Evolutionary conservation across 2,888 invertebrate genomes (phyloP).

Genomic region (Melanchra persicariae): DNA sequence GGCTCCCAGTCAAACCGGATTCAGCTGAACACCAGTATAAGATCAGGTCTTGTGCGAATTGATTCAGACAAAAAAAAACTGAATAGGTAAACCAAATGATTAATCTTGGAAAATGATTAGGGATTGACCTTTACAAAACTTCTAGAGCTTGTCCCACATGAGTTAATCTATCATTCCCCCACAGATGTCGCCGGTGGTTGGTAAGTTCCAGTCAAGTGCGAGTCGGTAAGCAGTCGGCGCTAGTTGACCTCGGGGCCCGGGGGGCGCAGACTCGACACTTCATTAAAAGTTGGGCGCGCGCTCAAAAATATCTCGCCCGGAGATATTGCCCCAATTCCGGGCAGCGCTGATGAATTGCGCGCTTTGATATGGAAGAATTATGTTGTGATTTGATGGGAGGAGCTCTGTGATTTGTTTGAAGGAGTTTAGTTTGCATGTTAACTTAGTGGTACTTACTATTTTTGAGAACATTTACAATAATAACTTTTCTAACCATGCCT

Average conservation of each 20-base stretch:
- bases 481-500: not conserved
- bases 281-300: slow-evolving; percentile 67
- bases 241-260: slow-evolving; percentile 50
- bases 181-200: slow-evolving; percentile 37
- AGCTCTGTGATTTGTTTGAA: slow-evolving; percentile 17
- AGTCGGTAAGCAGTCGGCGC: slow-evolving; percentile 43
- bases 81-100: too few species aligned
- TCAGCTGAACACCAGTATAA: too few species aligned
- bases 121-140: slow-evolving; percentile 6
- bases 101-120: not conserved
- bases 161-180: slow-evolving; percentile 15
- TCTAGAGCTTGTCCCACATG: slow-evolving; percentile 13
- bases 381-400: slow-evolving; percentile 36
- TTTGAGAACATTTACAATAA: not conserved
- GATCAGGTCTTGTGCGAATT: too few species aligned
- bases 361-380: slow-evolving; percentile 38
- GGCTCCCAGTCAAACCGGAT: too few species aligned
- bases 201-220: slow-evolving; percentile 25
- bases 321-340: slow-evolving; percentile 53
- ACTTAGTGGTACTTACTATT: not conserved
- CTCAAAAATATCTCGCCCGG: slow-evolving; percentile 51
- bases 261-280: slow-evolving; percentile 58
- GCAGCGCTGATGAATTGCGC: slow-evolving; percentile 51
- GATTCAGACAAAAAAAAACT: too few species aligned
- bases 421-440: not conserved